Evolutionary conservation across 2,113 vertebrate species (phyloP), one percentile per base, ranked within the genome.

Genomic region (Psilopsiagon aurifrons): DNA sequence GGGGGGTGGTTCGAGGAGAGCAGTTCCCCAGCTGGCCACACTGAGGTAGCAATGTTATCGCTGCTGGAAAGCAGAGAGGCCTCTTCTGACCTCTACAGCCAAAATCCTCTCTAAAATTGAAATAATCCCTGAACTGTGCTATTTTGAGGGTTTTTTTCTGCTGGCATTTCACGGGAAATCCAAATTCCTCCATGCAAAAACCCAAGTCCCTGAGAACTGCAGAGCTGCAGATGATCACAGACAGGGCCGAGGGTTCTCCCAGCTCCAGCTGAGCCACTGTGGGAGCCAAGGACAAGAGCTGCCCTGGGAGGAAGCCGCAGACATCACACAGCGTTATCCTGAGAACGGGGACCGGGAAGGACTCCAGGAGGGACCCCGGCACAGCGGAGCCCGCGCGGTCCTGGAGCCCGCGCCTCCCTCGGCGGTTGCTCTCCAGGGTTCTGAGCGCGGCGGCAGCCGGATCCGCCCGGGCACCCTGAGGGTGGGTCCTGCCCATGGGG

Each of bases 331-430:
- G 5, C 25, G 23, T 35, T 2, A 1, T 9, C n/a, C 29, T 7
- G 62, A 2, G 19, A 8, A 2, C 3, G 19, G 33, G 41, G 5
- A 10, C 25, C 28, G 9, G 3, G 35, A 44, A 19, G 75, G 27
- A 11, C 41, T 37, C 46, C 6, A 6, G 5, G 23, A 23, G 16
- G 22, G 41, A 47, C 31, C 24, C 27, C 33, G 4, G 66, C 14
- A 7, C 27, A 9, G 3, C 2, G 22, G 24, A 27, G 33, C 25
- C 60, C 4, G 43, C 57, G 3, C 16, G 2, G 15, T 11, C 71
- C 31, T 3, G 7, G 29, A 0, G 5, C n/a, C 63, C 8, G 2
- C 10, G 2, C 1, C 7, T n/a, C 12, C 5, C 4, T 0, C 20
- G 2, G 27, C 1, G 41, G 69, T 25, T 27, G 93, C 85, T 95